Conservation (phyloP, 2,113 vertebrate species). For the Pituophis catenifer region DNA sequence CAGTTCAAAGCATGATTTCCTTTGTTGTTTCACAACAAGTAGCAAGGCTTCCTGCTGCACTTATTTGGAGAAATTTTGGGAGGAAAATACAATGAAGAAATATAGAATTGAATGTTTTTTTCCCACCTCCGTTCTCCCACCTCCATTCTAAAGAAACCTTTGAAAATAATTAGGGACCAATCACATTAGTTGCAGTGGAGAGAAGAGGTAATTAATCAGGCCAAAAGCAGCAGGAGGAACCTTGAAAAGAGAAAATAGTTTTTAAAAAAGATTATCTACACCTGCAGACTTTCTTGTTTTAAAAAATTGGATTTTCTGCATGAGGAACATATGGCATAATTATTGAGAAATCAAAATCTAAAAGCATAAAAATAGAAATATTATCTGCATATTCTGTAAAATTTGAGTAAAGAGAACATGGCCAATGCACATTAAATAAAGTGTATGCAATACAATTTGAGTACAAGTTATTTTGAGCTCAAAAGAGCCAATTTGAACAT, state of each 20-base stretch:
- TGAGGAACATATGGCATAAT: not conserved
- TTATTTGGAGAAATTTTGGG: not conserved
- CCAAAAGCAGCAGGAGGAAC: not conserved
- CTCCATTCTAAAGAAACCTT: not conserved
- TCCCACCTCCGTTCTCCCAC: not conserved
- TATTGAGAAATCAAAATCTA: not conserved
- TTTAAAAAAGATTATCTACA: not conserved
- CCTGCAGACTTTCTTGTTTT: not conserved
- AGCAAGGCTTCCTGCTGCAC: not conserved
- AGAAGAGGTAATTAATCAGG: conserved; percentile 1
- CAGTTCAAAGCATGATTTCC: not conserved
- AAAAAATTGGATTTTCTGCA: not conserved
- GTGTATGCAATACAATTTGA: not conserved
- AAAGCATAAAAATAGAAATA: not conserved
- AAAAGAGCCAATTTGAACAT: not conserved
- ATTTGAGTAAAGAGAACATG: not conserved
- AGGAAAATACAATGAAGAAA: not conserved
- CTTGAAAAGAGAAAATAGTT: not conserved
- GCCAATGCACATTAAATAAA: not conserved
- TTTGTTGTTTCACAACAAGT: not conserved
- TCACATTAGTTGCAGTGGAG: not conserved
- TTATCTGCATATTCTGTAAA: not conserved
- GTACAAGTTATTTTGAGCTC: not conserved
- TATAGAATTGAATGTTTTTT: not conserved
- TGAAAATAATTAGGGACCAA: not conserved